Conservation (phyloP, 2,888 invertebrate genomes). For the Drepana falcataria region DNA sequence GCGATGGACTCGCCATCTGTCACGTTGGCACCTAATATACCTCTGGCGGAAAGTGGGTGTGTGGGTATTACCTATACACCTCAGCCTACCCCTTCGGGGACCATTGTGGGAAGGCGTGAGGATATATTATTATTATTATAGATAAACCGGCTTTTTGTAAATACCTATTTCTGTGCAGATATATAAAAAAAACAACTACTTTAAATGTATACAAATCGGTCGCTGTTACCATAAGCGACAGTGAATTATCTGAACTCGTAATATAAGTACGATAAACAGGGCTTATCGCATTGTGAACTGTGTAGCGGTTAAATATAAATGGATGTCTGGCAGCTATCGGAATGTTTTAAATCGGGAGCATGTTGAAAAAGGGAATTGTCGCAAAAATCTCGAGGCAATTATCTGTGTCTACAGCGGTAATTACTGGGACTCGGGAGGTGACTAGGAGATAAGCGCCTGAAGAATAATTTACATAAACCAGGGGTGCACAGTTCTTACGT, state of each 20-base stretch:
- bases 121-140: no score
- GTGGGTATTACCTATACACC: no score
- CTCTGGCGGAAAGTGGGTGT: no score
- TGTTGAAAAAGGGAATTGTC: slow-evolving; percentile 23
- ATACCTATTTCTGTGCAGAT: no score
- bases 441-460: slow-evolving; percentile 42
- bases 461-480: slow-evolving; percentile 33
- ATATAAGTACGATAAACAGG: not conserved
- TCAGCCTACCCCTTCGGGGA: no score
- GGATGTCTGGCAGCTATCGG: slow-evolving; percentile 4
- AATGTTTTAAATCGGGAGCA: slow-evolving; percentile 7
- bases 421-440: slow-evolving; percentile 39
- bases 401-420: slow-evolving; percentile 50
- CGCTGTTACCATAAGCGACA: not conserved
- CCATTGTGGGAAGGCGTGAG: no score
- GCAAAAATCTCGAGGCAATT: slow-evolving; percentile 50
- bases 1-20: no score
- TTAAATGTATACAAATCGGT: not conserved
- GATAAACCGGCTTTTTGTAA: no score
- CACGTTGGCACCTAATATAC: no score
- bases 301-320: slow-evolving; percentile 9
- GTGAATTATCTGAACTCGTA: not conserved
- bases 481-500: slow-evolving; percentile 25
- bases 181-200: not conserved
- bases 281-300: slow-evolving; percentile 6